Percentiles rank a stretch among this genome's conserved stretches.
phyloP scores from a whole-genome alignment of 2,113 vertebrate genomes.

The Myanophis thanlyinensis region DNA sequence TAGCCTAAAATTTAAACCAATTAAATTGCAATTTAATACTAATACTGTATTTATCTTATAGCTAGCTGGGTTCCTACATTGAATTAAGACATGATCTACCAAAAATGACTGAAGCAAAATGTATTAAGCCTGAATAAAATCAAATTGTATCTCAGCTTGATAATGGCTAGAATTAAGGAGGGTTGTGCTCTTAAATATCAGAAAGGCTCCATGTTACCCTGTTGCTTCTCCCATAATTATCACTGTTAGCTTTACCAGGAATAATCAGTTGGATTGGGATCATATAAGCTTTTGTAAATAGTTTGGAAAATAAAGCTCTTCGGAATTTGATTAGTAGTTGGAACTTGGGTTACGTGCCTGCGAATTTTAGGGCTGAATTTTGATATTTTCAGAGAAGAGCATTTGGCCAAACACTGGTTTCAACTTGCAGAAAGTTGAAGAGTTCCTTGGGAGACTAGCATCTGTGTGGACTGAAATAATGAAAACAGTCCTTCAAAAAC shows the following conservation, averaged over 20 bases:
- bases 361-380: not conserved
- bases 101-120: not conserved
- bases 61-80: not conserved
- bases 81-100: not conserved
- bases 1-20: not conserved
- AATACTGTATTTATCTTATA: not conserved
- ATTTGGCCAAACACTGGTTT: not conserved
- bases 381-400: not conserved
- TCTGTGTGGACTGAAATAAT: conserved; percentile 3
- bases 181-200: not conserved
- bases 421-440: conserved; percentile 1
- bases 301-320: not conserved
- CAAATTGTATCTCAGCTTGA: not conserved
- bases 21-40: not conserved
- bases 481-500: conserved; percentile 4
- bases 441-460: not conserved
- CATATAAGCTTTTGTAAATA: not conserved
- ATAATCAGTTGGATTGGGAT: not conserved
- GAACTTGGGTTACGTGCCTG: not conserved
- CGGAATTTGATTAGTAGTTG: not conserved
- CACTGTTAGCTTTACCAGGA: not conserved
- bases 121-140: not conserved
- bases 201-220: not conserved
- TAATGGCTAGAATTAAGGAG: not conserved
- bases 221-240: not conserved